Evolutionary conservation across 2,888 invertebrate species (phyloP), one percentile per base, ranked within the genome.

Genomic region (Tenthredo mesomela): DNA sequence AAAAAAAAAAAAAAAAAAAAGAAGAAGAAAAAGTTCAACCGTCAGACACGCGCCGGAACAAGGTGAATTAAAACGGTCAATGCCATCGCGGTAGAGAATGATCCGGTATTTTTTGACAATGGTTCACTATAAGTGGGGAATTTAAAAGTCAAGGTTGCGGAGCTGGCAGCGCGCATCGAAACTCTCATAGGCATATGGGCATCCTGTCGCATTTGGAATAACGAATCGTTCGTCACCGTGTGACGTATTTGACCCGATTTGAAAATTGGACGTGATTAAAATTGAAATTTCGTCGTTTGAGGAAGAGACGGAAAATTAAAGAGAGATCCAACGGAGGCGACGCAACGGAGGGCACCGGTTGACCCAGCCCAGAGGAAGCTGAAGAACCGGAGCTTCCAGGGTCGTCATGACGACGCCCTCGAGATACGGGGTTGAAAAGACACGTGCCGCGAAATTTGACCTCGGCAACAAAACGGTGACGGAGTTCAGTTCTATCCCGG

Each of bases 371-470:
- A 33, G 33, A 50, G 29, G 10, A 73, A 29, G n/a, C 43, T 73
- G 73, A 12, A 12, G 73, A 43, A 40, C 43, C 43, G 25, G 73
- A 58, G 77, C 67, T 84, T 47, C 78, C 40, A 84, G 65, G 77
- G 84, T 84, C 84, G 78, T 25, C 78, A 84, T 84, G 84, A 58
- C 73, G 84, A 84, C 84, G 84, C 84, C 84, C 84, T 67, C 47
- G 43, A 84, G 9, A n/a, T 25, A 18, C 58, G 82, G 80, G 40
- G 61, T 21, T 80, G 80, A 80, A 80, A 40, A 67, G 84, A 67
- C 84, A 70, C 80, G 80, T 82, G 84, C 84, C 80, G 29, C 1
- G 86, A 88, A 82, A 84, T 87, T 88, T 90, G 89, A 89, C 90
- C 90, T 89, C 89, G 86, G 75, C 77, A 86, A 84, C 85, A 61